Conservation (phyloP, 2,888 invertebrate species). For the Hyposoter didymator region DNA sequence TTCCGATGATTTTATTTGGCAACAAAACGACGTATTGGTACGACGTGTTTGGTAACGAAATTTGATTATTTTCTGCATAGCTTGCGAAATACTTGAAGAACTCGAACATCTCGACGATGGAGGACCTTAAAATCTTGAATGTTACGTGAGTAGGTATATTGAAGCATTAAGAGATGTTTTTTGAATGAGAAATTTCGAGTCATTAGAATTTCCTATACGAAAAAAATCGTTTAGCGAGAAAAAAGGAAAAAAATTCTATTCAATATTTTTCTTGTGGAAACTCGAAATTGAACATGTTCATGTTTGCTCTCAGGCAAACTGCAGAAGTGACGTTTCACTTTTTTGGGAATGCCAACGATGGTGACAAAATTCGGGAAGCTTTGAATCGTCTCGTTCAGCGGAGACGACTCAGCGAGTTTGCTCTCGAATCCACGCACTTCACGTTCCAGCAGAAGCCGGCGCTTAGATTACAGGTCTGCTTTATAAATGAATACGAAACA, state of each 20-base stretch:
- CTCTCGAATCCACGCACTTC: constrained; percentile 88
- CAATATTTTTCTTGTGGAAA: constrained; percentile 24
- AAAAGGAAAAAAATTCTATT: not conserved
- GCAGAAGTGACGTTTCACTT: constrained; percentile 84
- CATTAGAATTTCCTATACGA: not conserved
- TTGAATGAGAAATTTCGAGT: not conserved
- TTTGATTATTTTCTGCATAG: constrained; percentile 83
- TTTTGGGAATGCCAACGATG: constrained; percentile 85
- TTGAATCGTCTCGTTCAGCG: constrained; percentile 87
- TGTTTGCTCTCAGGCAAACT: constrained; percentile 74
- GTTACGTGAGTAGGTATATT: constrained; percentile 87
- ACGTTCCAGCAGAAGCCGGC: constrained; percentile 90
- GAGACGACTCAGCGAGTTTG: constrained; percentile 87
- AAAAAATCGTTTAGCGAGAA: constrained; percentile 1
- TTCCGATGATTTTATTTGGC: too few relatives aligned
- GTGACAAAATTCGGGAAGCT: constrained; percentile 85
- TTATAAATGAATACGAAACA: not conserved
- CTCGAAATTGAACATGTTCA: constrained; percentile 72
- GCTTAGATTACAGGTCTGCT: constrained; percentile 88
- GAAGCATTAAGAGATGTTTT: constrained; percentile 60
- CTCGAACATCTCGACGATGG: constrained; percentile 88
- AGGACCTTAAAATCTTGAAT: constrained; percentile 88
- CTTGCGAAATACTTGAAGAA: constrained; percentile 88
- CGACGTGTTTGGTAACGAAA: constrained; percentile 40
- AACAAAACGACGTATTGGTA: too few relatives aligned